phyloP scores from a whole-genome alignment of 2,797 vertebrate genomes.

The Halcyon smyrnensis region DNA sequence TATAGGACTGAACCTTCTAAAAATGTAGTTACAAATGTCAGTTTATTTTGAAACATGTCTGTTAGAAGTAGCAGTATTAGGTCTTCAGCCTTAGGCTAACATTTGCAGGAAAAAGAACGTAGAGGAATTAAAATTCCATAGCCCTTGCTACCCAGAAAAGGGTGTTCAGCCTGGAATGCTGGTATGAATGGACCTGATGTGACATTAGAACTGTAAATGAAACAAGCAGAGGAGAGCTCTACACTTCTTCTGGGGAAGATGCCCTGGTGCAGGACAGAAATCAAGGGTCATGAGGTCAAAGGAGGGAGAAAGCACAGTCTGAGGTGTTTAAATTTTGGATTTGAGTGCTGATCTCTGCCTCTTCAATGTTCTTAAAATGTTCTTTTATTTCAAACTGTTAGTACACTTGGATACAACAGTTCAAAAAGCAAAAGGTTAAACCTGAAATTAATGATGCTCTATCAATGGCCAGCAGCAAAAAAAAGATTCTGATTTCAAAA shows the following conservation, averaged over 20 bases:
- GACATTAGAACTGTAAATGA: not conserved
- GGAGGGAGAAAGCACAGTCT: not conserved
- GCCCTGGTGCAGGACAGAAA: not conserved
- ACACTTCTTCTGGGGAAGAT: not conserved
- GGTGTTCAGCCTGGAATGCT: fast-evolving
- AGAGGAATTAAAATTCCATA: not conserved
- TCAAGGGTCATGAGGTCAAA: not conserved
- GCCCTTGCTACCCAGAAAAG: not conserved
- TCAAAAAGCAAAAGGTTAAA: not conserved
- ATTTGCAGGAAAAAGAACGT: not conserved
- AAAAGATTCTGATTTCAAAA: not conserved
- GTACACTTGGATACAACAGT: not conserved
- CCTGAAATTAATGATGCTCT: not conserved
- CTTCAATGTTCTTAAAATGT: not conserved
- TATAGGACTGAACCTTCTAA: not conserved
- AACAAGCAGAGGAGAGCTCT: not conserved
- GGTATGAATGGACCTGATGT: not conserved
- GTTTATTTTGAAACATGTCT: not conserved
- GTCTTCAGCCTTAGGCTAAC: not conserved
- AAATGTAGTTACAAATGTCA: not conserved
- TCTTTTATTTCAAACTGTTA: not conserved
- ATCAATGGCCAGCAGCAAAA: not conserved
- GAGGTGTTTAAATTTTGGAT: not conserved
- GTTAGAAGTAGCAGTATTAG: not conserved
- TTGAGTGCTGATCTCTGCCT: not conserved